Evolutionary conservation across 2,888 invertebrate genomes (phyloP).

Genomic region (Sepiola atlantica): DNA sequence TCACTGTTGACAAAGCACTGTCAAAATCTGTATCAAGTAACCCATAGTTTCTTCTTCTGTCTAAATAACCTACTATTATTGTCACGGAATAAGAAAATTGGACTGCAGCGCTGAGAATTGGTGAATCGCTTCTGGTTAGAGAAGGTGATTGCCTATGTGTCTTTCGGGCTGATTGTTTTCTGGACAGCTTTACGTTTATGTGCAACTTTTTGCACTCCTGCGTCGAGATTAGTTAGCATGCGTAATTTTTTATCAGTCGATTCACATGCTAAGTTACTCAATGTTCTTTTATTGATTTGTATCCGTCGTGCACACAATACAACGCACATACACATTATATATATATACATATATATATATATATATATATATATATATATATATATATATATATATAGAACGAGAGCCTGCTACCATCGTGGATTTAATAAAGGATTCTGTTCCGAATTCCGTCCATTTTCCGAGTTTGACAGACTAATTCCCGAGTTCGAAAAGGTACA

Average conservation of each 20-base stretch:
- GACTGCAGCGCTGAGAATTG: not conserved
- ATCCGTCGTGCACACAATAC: no score
- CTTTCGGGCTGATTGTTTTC: not conserved
- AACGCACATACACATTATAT: not conserved
- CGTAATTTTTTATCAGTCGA: not conserved
- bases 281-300: no score
- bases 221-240: not conserved
- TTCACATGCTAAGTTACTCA: no score
- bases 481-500: no score
- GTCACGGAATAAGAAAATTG: not conserved
- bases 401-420: no score
- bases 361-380: no score
- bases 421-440: no score
- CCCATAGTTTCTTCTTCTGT: not conserved
- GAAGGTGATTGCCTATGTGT: not conserved
- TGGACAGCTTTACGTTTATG: not conserved
- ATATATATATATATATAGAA: no score
- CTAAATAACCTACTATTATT: not conserved
- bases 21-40: not conserved
- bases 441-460: no score
- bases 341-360: no score
- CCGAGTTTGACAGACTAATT: no score
- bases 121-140: not conserved
- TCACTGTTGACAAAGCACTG: not conserved
- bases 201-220: not conserved